phyloP scores from a whole-genome alignment of 2,888 invertebrate genomes.

The Scotopteryx bipunctaria region DNA sequence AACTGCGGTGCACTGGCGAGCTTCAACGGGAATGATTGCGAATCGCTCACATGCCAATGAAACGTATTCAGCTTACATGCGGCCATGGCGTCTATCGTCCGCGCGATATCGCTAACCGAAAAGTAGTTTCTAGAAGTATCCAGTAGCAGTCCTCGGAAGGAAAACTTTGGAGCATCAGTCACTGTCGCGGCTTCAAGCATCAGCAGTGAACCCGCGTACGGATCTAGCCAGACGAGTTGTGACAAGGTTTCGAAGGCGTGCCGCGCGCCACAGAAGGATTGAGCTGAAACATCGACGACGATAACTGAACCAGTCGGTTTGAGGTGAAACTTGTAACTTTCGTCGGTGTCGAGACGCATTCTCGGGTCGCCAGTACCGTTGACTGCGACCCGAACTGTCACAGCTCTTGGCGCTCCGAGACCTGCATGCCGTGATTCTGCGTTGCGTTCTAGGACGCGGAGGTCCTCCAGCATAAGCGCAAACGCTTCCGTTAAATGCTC shows the following conservation, averaged over 20 bases:
- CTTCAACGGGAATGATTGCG: conserved; percentile 95
- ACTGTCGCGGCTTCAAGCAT: conserved; percentile 86
- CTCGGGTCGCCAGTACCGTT: conserved; percentile 80
- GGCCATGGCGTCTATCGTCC: conserved; percentile 94
- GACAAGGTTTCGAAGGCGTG: conserved; percentile 90
- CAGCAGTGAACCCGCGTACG: conserved; percentile 84
- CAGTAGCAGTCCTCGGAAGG: conserved; percentile 93
- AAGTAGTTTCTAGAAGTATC: conserved; percentile 97
- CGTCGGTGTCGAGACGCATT: conserved; percentile 87
- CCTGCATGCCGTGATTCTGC: conserved; percentile 50
- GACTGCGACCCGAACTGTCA: conserved; percentile 79
- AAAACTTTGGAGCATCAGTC: conserved; percentile 89
- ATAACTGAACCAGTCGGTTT: conserved; percentile 75
- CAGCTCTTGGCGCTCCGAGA: conserved; percentile 67
- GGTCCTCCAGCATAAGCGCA: conserved; percentile 75
- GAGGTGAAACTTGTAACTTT: conserved; percentile 88
- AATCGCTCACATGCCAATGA: conserved; percentile 96
- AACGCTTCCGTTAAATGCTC: conserved; percentile 78
- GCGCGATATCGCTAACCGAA: conserved; percentile 87
- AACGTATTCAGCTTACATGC: conserved; percentile 95
- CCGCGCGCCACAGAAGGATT: conserved; percentile 89
- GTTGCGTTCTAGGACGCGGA: conserved; percentile 72
- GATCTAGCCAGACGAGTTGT: conserved; percentile 92
- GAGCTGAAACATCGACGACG: conserved; percentile 85
- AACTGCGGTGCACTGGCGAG: conserved; percentile 89